phyloP scores from a whole-genome alignment of 2,888 invertebrate species.

The Pantelozetes paolii region DNA sequence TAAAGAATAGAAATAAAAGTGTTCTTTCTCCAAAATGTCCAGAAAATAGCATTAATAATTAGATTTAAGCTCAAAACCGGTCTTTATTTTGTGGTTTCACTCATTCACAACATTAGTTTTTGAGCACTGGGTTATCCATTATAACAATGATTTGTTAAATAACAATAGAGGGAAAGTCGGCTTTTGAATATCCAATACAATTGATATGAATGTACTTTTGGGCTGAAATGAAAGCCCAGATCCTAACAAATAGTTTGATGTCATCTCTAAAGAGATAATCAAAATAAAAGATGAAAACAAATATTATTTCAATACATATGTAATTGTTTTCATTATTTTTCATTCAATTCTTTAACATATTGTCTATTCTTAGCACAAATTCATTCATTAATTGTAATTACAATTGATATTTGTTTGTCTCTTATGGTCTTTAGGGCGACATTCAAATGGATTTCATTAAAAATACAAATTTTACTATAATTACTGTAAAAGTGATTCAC shows the following conservation, averaged over 20 bases:
- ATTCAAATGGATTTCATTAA: too few relatives aligned
- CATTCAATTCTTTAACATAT: not conserved
- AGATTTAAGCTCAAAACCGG: too few relatives aligned
- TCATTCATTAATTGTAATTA: not conserved
- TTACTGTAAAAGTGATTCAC: not conserved
- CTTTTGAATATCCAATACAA: not conserved
- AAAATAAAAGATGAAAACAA: not conserved
- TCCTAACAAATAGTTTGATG: not conserved
- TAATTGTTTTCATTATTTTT: not conserved
- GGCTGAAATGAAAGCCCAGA: not conserved
- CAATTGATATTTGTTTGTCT: not conserved
- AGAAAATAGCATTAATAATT: too few relatives aligned
- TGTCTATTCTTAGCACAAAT: not conserved
- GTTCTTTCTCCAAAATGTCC: too few relatives aligned
- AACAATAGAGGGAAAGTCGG: not conserved
- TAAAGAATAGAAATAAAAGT: too few relatives aligned
- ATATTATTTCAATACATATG: not conserved
- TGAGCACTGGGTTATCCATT: too few relatives aligned
- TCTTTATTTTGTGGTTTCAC: too few relatives aligned
- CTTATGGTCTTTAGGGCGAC: too few relatives aligned
- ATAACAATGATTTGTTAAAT: not conserved
- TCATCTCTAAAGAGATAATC: slow-evolving; percentile 3
- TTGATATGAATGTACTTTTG: not conserved
- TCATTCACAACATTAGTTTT: too few relatives aligned
- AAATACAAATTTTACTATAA: too few relatives aligned